A percentile compares a stretch with the other conserved stretches of the same genome.
Conservation (phyloP, 1,140 invertebrate species). For the Anastrepha ludens region DNA sequence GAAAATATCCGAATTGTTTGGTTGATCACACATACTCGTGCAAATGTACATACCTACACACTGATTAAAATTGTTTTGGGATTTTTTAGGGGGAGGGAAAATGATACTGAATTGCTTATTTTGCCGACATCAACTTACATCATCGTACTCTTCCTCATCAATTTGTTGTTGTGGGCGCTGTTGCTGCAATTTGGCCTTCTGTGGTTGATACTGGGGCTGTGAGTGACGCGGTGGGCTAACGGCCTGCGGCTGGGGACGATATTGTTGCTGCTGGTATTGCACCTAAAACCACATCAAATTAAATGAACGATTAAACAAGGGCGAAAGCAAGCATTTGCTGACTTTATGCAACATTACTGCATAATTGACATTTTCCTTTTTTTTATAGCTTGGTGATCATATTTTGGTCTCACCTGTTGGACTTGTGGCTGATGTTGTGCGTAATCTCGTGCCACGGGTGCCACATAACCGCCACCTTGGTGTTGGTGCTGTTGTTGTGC, state of each 20-base stretch:
- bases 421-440: constrained; percentile 62
- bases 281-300: constrained; percentile 19
- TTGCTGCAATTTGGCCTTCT: constrained; percentile 58
- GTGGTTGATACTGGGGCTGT: constrained; percentile 60
- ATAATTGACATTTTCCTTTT: background rate
- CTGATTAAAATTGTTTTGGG: no score
- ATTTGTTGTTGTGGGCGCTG: constrained; percentile 56
- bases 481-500: constrained; percentile 61
- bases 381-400: background rate
- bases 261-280: constrained; percentile 69
- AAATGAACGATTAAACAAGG: background rate
- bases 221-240: constrained; percentile 63
- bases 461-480: constrained; percentile 66
- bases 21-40: no score
- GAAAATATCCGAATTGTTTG: no score
- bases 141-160: constrained; percentile 73
- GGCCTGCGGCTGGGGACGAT: constrained; percentile 66
- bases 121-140: constrained; percentile 65
- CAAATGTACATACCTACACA: no score
- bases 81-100: no score
- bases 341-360: background rate
- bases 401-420: constrained; percentile 43
- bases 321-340: background rate
- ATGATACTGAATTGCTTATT: background rate
- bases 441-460: constrained; percentile 68